phyloP scores from a whole-genome alignment of 2,113 vertebrate genomes.

The Calypte anna region DNA sequence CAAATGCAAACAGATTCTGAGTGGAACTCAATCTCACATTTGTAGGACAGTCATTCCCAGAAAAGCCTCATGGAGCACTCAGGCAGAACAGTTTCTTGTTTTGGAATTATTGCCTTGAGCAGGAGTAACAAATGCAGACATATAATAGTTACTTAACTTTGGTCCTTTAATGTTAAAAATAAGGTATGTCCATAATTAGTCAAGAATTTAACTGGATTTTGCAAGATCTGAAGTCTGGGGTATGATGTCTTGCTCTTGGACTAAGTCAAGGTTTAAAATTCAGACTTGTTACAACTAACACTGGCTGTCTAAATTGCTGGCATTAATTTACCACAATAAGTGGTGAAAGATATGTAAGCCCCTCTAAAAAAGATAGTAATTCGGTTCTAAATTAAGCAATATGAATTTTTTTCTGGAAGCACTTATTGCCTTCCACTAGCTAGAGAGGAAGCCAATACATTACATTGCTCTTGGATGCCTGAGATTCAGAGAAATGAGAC shows the following conservation, averaged over 20 bases:
- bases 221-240: not conserved
- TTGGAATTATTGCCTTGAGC: not conserved
- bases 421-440: not conserved
- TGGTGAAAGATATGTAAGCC: not conserved
- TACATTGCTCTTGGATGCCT: not conserved
- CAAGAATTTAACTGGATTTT: not conserved
- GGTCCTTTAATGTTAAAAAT: not conserved
- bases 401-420: not conserved
- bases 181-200: not conserved
- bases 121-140: not conserved
- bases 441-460: not conserved
- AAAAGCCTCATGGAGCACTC: fast-evolving
- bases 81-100: not conserved
- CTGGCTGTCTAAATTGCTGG: not conserved
- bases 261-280: not conserved
- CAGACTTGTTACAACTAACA: not conserved
- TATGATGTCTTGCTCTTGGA: not conserved
- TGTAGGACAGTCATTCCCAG: fast-evolving
- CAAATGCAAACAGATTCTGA: not conserved
- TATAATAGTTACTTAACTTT: not conserved
- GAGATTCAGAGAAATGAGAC: not conserved
- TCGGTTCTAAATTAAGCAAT: not conserved
- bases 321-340: not conserved
- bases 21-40: not conserved
- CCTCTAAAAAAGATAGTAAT: not conserved